phyloP scores from a whole-genome alignment of 2,888 invertebrate species.

The Drosophila colorata region DNA sequence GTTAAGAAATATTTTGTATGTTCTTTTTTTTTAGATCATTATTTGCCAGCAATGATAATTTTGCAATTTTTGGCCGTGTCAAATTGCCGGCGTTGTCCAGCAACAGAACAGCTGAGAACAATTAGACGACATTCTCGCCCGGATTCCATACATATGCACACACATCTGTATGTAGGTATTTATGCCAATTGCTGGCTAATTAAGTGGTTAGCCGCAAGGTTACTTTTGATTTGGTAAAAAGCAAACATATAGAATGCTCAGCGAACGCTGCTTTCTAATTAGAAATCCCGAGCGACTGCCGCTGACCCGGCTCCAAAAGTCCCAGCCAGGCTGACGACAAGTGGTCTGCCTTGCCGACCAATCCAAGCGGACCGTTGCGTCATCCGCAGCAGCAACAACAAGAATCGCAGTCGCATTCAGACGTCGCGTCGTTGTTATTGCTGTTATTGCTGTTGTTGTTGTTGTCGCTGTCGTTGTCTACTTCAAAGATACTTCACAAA shows the following conservation, averaged over 20 bases:
- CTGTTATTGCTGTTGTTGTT: constrained; percentile 20
- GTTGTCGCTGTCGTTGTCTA: constrained; percentile 47
- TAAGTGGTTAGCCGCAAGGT: constrained; percentile 64
- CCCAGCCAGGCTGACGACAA: constrained; percentile 59
- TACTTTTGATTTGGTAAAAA: constrained; percentile 28
- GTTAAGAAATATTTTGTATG: constrained; percentile 16
- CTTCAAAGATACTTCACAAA: constrained; percentile 78
- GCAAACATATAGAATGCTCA: constrained; percentile 35
- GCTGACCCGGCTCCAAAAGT: constrained; percentile 21
- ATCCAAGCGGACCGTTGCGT: constrained; percentile 46
- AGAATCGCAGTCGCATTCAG: constrained; percentile 55
- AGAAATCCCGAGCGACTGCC: constrained; percentile 39
- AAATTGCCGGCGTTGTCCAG: constrained; percentile 41
- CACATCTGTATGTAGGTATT: neutral
- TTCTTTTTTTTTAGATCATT: constrained; percentile 16
- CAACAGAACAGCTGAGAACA: constrained; percentile 55
- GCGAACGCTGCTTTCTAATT: constrained; percentile 58
- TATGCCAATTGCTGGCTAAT: constrained; percentile 38
- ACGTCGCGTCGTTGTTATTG: constrained; percentile 12
- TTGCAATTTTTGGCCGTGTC: constrained; percentile 57
- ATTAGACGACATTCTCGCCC: constrained; percentile 59
- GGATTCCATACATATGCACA: constrained; percentile 33
- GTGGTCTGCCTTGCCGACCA: constrained; percentile 73
- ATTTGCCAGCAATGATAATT: constrained; percentile 55
- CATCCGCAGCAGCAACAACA: constrained; percentile 55